Evolutionary conservation across 2,113 vertebrate genomes (phyloP), one percentile per base, ranked within the genome.

Genomic region (Prunella himalayana): DNA sequence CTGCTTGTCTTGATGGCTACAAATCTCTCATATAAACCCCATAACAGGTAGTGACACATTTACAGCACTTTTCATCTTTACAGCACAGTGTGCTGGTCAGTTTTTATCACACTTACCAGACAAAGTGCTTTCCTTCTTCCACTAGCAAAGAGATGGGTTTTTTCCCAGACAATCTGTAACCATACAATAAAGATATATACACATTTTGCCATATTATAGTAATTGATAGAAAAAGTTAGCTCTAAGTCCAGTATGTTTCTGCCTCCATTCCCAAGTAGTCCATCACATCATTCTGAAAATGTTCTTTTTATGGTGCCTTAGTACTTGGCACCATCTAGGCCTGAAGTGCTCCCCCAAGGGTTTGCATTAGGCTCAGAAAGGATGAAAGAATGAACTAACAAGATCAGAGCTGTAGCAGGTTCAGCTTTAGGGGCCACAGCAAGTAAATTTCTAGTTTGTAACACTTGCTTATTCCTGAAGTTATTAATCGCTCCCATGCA

Each of bases 61-160:
- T 95, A 95, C 41, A 65, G 95, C 86, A 71, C 93, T 95, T 92
- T 88, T 94, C 82, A 68, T 96, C 93, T 96, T 86, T 84, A 86
- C 77, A 69, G 41, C 65, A 25, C 65, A 2, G 15, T 15, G 69
- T 82, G 72, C 42, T 66, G 95, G 93, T 96, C 92, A 93, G 82
- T 72, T 96, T 92, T 92, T 82, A 90, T 96, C 88, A 90, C 11
- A 71, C 60, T 73, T 54, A 41, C 28, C 88, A 91, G 93, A 95
- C 63, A 86, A 90, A 94, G 82, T 49, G 72, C 60, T 91, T 78
- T 75, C 82, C 68, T 94, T 86, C 19, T 0, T 86, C 76, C 88
- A 75, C 72, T 44, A 71, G 44, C 30, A 93, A 64, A 88, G 76
- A 81, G 44, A 64, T n/a, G n/a, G n/a, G n/a, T 80, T 80, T 81